These are phyloP conservation scores for Halcyon malimbica DNA, from an alignment of 2,113 vertebrate species.

Conservation along the genomic window DNA sequence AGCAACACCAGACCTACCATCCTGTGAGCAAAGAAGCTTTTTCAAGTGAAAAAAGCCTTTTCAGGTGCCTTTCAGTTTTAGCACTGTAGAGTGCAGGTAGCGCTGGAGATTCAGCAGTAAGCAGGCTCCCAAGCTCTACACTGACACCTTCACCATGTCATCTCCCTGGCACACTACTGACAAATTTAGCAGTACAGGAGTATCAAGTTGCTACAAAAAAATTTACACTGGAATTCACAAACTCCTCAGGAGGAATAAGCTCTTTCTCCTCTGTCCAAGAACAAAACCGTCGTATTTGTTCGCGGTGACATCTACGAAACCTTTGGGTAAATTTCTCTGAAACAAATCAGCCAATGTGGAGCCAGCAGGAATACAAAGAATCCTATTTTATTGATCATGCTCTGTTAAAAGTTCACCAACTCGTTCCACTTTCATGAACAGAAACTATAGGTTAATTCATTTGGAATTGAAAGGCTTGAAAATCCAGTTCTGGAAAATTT, in stretches of 20 bases:
- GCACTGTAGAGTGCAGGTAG: neutral
- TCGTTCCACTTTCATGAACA: neutral
- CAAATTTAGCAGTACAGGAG: neutral
- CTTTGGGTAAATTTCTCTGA: neutral
- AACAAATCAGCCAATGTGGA: neutral
- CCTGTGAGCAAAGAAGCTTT: neutral
- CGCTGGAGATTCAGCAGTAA: neutral
- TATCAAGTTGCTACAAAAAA: neutral
- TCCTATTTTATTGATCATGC: conserved; percentile 26
- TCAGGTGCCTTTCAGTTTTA: neutral
- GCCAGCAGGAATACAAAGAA: neutral
- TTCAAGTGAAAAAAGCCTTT: neutral
- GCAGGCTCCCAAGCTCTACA: neutral
- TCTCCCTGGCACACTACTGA: neutral
- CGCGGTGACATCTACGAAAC: neutral
- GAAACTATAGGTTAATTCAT: neutral
- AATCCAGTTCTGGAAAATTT: neutral
- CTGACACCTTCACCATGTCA: neutral
- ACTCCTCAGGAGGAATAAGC: neutral
- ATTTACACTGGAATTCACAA: neutral
- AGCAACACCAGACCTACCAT: neutral
- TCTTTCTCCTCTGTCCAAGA: neutral
- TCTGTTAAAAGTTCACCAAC: conserved; percentile 30
- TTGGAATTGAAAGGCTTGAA: neutral
- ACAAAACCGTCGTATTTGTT: neutral